Evolutionary conservation across 2,888 invertebrate genomes (phyloP).

Genomic region (Netelia melanura): DNA sequence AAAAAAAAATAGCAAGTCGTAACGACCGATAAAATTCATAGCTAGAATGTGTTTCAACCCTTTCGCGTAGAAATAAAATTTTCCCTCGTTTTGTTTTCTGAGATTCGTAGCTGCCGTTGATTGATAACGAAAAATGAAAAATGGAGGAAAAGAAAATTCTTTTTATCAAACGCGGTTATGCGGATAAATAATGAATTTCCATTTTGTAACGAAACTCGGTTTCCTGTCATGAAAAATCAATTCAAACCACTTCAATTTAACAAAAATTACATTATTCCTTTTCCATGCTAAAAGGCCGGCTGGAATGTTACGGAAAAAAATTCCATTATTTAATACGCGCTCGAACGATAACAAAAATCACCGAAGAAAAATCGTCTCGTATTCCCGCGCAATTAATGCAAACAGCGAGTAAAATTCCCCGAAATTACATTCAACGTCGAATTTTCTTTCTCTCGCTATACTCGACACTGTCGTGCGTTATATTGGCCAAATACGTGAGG

Average conservation of each 20-base stretch:
- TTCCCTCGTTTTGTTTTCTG: neutral
- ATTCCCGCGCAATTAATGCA: too few relatives aligned
- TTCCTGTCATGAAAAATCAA: neutral
- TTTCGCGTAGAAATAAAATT: neutral
- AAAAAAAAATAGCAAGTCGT: neutral
- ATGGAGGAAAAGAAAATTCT: neutral
- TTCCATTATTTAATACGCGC: too few relatives aligned
- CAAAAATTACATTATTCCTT: neutral
- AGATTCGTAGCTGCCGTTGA: slow-evolving; percentile 3
- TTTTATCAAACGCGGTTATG: neutral
- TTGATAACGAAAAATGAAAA: neutral
- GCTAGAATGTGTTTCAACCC: neutral
- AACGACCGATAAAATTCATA: slow-evolving; percentile 12
- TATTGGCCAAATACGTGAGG: neutral
- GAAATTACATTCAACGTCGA: neutral
- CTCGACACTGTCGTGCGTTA: neutral
- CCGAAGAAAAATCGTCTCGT: too few relatives aligned
- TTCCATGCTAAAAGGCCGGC: neutral
- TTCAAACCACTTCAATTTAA: neutral
- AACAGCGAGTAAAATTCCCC: too few relatives aligned
- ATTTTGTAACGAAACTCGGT: neutral
- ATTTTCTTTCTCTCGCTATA: neutral
- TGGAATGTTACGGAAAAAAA: too few relatives aligned
- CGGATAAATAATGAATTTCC: neutral
- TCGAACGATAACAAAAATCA: too few relatives aligned